phyloP scores from a whole-genome alignment of 1,140 invertebrate genomes.

The Drosophila pachea region DNA sequence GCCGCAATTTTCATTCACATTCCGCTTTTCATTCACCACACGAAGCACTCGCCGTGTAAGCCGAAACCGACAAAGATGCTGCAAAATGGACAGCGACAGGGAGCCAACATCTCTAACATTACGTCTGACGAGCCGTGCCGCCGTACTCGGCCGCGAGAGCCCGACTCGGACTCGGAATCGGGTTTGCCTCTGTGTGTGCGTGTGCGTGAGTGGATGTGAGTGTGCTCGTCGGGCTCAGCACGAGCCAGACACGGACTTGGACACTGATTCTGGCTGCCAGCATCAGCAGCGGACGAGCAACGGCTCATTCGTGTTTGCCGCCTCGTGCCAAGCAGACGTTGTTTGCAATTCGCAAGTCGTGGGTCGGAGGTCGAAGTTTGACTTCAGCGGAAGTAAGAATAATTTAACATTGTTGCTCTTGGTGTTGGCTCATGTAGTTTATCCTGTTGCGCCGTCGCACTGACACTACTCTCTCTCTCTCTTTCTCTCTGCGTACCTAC shows the following conservation, averaged over 20 bases:
- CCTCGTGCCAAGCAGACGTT: conserved; percentile 63
- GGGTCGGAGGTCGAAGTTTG: conserved; percentile 30
- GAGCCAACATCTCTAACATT: neutral
- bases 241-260: conserved; percentile 28
- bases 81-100: conserved; percentile 15
- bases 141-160: neutral
- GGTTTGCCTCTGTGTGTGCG: neutral
- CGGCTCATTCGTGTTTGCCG: conserved; percentile 68
- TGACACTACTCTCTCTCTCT: conserved; percentile 24
- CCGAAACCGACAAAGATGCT: conserved; percentile 27
- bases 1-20: conserved; percentile 66
- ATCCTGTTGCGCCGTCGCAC: conserved; percentile 73
- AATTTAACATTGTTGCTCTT: conserved; percentile 46
- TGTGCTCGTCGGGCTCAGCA: conserved; percentile 16
- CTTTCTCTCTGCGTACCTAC: neutral
- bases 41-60: conserved; percentile 12
- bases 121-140: neutral
- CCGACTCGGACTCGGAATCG: neutral
- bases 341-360: conserved; percentile 31
- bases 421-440: conserved; percentile 8
- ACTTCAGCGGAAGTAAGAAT: conserved; percentile 69
- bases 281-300: conserved; percentile 19
- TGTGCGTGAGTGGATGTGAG: conserved; percentile 1
- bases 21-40: conserved; percentile 31
- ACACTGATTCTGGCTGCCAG: conserved; percentile 13